Evolutionary conservation across 2,797 vertebrate species (phyloP), one percentile per base, ranked within the genome.

Genomic region (Microtus californicus): DNA sequence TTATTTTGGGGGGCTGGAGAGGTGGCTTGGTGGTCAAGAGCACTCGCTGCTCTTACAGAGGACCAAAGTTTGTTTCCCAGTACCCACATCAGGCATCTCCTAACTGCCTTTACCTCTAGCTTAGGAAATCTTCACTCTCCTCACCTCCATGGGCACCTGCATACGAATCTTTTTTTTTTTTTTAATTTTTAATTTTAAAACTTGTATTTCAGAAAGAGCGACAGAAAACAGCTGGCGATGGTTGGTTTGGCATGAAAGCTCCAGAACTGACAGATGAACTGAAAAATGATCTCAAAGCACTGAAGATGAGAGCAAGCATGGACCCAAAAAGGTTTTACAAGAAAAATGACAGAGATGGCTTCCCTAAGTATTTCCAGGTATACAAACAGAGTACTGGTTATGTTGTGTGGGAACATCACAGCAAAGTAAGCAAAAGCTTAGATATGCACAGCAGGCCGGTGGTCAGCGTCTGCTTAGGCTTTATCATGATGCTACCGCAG

Each of bases 201-300:
- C 87, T 67, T 97, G 37, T 91, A 95, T 96, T 97, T 93, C 87
- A 99, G 99, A 98, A 96, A 92, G 99, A 99, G 95, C 98, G 98
- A 97, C 98, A 98, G 13, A 99, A 99, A 97, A 99, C 99, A 17
- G 98, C 99, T 15, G 99, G 99, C 34, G 98, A 99, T 1, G 98
- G 98, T 59, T 99, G 99, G 99, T 99, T 99, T 98, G 99, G 99
- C 90, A 99, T 99, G 99, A 99, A 99, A 98, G 99, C 99, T 67
- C 99, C 99, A 2, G 99, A 99, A 98, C 67, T 99, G 96, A 99
- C 99, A 1, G 98, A 98, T 15, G 99, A 99, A 97, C 97, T 99
- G 89, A 99, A 99, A 97, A 99, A 99, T 71, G 99, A 99, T 96
- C 99, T 99, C 45, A 98, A 99, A 87, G 99, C 99, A 85, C 98